Evolutionary conservation across 2,797 vertebrate genomes (phyloP).

Genomic region (Anguilla megastoma): DNA sequence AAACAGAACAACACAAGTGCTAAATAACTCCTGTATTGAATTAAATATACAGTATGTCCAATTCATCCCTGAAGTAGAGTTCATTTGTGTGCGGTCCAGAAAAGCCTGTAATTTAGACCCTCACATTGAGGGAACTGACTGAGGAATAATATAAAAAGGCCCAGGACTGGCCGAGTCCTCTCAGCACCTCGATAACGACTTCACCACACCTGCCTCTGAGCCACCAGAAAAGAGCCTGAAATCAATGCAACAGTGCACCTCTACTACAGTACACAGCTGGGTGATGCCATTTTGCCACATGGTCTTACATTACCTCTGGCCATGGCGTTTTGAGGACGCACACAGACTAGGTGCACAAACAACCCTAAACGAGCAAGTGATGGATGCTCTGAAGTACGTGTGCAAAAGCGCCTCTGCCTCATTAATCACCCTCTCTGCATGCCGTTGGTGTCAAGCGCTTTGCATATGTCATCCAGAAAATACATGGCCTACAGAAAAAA

Average conservation of each 20-base stretch:
- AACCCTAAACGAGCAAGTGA: background rate
- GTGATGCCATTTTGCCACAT: background rate
- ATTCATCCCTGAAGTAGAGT: slow-evolving; percentile 25
- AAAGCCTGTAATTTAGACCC: slow-evolving; percentile 11
- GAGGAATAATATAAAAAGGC: slow-evolving; percentile 24
- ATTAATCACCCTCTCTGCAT: background rate
- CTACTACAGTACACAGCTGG: background rate
- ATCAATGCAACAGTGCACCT: background rate
- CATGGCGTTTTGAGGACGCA: background rate
- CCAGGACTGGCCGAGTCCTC: background rate
- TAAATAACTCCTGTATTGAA: slow-evolving; percentile 13
- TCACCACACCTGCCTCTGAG: slow-evolving; percentile 28
- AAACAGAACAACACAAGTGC: slow-evolving; percentile 7
- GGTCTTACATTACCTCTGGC: slow-evolving; percentile 17
- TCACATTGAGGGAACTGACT: background rate
- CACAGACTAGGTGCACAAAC: background rate
- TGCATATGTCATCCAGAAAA: background rate
- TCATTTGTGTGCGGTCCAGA: slow-evolving; percentile 21
- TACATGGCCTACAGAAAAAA: background rate
- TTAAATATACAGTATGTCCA: background rate
- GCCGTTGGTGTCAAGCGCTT: background rate
- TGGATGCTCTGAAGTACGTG: background rate
- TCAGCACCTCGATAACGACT: slow-evolving; percentile 24
- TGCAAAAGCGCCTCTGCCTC: background rate
- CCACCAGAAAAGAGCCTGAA: background rate